Evolutionary conservation across 2,113 vertebrate species (phyloP).

Genomic region (Parotia lawesii): DNA sequence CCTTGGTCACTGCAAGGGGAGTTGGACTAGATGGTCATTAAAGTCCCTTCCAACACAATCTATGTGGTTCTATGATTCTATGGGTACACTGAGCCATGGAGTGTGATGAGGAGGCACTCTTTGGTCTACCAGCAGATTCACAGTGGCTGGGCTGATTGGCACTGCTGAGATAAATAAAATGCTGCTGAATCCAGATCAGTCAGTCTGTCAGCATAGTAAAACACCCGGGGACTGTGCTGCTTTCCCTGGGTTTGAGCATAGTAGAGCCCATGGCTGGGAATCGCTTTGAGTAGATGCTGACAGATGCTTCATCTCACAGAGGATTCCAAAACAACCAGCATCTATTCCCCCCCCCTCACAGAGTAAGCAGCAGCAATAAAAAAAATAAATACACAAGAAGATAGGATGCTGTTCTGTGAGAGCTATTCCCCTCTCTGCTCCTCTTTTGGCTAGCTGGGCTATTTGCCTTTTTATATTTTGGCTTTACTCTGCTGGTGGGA

Average conservation of each 20-base stretch:
- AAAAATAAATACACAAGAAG: neutral
- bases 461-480: neutral
- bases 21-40: neutral
- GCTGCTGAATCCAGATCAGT: neutral
- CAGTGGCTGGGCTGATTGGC: neutral
- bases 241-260: neutral
- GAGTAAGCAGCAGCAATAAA: neutral
- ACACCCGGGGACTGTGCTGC: neutral
- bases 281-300: neutral
- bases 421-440: neutral
- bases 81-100: neutral
- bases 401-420: neutral
- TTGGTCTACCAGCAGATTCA: neutral
- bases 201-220: neutral
- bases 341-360: neutral
- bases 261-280: neutral
- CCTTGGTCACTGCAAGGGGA: neutral
- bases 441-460: neutral
- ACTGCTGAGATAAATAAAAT: neutral
- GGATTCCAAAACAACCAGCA: neutral
- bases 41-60: neutral
- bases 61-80: neutral
- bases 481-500: neutral
- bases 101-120: neutral
- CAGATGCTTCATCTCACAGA: rapidly evolving